phyloP scores from a whole-genome alignment of 1,140 invertebrate species.

The Leptinotarsa defecta region DNA sequence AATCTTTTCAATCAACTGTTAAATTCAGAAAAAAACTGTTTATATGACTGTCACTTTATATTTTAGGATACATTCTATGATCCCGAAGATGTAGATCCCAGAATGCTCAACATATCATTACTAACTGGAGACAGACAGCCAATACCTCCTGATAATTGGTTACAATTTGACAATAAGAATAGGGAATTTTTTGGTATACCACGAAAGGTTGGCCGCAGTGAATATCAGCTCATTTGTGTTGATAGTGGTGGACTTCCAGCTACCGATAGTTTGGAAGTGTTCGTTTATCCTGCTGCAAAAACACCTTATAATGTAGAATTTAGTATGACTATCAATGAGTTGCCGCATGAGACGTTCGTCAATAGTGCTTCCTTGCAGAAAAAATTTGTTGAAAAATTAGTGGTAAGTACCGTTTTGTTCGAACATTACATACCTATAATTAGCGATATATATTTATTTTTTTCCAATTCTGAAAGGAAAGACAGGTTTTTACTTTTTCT shows the following conservation, averaged over 20 bases:
- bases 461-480: too few species aligned
- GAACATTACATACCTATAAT: too few species aligned
- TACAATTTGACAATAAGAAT: constrained; percentile 87
- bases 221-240: constrained; percentile 79
- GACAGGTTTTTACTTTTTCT: too few species aligned
- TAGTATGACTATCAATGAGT: constrained; percentile 73
- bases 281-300: constrained; percentile 64
- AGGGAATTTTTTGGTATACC: constrained; percentile 90
- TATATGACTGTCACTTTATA: constrained; percentile 16
- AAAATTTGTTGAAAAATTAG: constrained; percentile 78
- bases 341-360: constrained; percentile 72
- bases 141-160: constrained; percentile 75
- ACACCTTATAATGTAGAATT: constrained; percentile 71
- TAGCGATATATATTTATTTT: too few species aligned
- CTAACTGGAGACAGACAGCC: constrained; percentile 71
- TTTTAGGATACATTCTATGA: constrained; percentile 87
- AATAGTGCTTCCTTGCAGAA: constrained; percentile 70
- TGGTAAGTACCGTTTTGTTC: constrained; percentile 33
- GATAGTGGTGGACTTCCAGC: constrained; percentile 70
- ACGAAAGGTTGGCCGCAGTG: constrained; percentile 69
- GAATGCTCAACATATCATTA: constrained; percentile 74
- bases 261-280: constrained; percentile 79
- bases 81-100: constrained; percentile 78
- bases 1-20: constrained; percentile 20
- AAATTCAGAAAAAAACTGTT: not conserved